Conservation (phyloP, 2,888 invertebrate species). For the Linnaemya vulpina region DNA sequence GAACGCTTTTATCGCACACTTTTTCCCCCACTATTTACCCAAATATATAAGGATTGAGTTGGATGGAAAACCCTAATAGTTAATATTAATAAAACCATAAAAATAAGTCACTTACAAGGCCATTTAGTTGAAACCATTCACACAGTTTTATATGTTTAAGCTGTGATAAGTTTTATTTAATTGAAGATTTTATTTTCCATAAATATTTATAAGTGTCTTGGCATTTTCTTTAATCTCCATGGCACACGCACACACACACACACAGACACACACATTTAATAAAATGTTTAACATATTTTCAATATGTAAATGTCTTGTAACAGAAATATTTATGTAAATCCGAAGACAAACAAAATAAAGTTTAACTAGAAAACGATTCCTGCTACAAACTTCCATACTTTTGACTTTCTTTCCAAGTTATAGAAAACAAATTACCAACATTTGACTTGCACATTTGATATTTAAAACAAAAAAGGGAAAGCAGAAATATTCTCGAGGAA, state of each 20-base stretch:
- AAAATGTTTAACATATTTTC: background rate
- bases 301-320: background rate
- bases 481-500: background rate
- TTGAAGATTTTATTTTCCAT: background rate
- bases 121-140: background rate
- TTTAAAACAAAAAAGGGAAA: background rate
- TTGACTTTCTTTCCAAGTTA: background rate
- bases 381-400: slow-evolving; percentile 5
- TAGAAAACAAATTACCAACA: slow-evolving; percentile 32
- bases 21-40: too few species aligned
- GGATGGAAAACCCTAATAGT: too few species aligned
- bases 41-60: too few species aligned
- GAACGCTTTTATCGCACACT: too few species aligned
- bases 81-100: background rate
- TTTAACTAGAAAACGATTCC: slow-evolving; percentile 16
- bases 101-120: slow-evolving; percentile 3
- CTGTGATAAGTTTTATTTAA: background rate
- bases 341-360: slow-evolving; percentile 15
- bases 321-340: slow-evolving; percentile 10
- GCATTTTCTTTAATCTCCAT: background rate
- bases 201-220: background rate
- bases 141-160: background rate
- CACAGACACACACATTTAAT: background rate
- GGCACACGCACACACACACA: background rate
- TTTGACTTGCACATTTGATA: background rate